phyloP scores from a whole-genome alignment of 2,888 invertebrate genomes.

The Gastrophysa polygoni region DNA sequence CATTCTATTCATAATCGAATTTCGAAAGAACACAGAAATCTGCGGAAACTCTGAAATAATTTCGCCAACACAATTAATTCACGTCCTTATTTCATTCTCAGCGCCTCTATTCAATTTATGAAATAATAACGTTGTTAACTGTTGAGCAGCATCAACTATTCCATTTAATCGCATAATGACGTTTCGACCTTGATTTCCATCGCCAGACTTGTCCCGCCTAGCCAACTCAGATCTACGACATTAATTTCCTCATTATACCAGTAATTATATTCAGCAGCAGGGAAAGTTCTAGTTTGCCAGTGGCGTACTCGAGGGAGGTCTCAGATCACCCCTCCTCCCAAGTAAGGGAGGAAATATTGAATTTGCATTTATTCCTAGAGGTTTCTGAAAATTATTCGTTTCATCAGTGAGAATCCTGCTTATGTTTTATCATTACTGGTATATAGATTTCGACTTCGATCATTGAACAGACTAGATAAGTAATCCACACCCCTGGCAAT shows the following conservation, averaged over 20 bases:
- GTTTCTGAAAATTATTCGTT: too few relatives aligned
- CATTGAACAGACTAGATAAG: too few relatives aligned
- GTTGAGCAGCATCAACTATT: not conserved
- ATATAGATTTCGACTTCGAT: too few relatives aligned
- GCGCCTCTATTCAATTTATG: not conserved
- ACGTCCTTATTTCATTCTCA: not conserved
- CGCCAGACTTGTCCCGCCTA: slow-evolving; percentile 18
- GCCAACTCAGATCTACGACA: slow-evolving; percentile 25
- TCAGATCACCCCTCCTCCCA: too few relatives aligned
- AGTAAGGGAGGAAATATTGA: too few relatives aligned
- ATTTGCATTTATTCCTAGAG: too few relatives aligned
- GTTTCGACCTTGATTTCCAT: not conserved
- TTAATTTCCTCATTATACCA: slow-evolving; percentile 47
- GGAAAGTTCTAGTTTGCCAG: not conserved
- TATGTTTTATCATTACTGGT: too few relatives aligned
- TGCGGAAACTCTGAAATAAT: not conserved
- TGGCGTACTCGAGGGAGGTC: too few relatives aligned
- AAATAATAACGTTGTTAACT: not conserved
- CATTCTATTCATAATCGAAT: not conserved
- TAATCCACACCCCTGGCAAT: too few relatives aligned
- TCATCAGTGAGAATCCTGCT: too few relatives aligned
- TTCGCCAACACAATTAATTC: not conserved
- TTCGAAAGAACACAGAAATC: not conserved
- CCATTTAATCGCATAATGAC: not conserved
- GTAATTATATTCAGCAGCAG: slow-evolving; percentile 21